Conservation (phyloP, 37 sponge, comb jelly and placozoan species). For the Aplysina aerophoba region DNA sequence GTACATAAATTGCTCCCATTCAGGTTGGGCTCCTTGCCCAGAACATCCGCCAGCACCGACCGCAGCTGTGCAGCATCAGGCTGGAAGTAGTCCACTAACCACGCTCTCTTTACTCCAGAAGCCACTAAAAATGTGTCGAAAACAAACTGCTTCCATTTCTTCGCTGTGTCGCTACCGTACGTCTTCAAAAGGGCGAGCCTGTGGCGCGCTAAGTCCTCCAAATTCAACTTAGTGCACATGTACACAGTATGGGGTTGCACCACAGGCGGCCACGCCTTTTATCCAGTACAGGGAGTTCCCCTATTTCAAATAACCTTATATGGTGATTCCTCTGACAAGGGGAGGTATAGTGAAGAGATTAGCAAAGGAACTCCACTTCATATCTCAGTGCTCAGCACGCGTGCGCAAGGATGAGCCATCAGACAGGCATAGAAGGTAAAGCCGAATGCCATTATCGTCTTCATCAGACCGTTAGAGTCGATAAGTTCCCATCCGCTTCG, state of each 20-base stretch:
- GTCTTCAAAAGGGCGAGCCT: too few relatives aligned
- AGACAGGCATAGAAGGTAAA: conserved; percentile 74
- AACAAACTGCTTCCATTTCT: conserved; percentile 4
- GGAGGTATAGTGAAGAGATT: too few relatives aligned
- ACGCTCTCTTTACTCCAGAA: background rate
- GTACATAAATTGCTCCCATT: background rate
- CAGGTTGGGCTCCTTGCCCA: background rate
- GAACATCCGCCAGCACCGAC: background rate
- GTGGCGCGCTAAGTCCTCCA: too few relatives aligned
- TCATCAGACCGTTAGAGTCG: too few relatives aligned
- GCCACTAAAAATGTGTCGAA: background rate
- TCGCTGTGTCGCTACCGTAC: background rate
- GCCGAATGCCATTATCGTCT: background rate
- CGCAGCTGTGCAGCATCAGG: conserved; percentile 5
- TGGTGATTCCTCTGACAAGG: too few relatives aligned
- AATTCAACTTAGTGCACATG: too few relatives aligned
- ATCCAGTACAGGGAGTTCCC: too few relatives aligned
- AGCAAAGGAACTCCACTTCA: too few relatives aligned
- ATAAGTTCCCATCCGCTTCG: background rate
- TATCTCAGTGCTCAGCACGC: too few relatives aligned
- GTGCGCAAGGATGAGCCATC: conserved; percentile 54
- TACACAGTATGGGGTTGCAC: too few relatives aligned
- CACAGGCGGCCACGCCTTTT: too few relatives aligned
- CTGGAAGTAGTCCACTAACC: conserved; percentile 19
- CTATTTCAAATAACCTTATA: too few relatives aligned